Evolutionary conservation across 2,113 vertebrate species (phyloP).

Genomic region (Paedocypris sp.): DNA sequence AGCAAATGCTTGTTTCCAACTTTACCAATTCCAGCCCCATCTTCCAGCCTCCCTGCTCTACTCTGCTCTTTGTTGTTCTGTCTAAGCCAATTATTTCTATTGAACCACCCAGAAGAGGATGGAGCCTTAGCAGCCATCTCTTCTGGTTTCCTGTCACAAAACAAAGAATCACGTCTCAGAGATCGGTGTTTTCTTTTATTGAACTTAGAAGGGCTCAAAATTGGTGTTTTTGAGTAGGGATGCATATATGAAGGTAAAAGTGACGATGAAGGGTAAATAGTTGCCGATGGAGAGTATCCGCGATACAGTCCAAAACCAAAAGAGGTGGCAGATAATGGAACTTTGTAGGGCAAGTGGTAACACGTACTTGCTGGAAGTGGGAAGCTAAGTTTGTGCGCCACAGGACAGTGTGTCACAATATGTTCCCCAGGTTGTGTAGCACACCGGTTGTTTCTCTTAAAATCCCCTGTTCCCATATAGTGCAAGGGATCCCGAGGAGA

Average conservation of each 20-base stretch:
- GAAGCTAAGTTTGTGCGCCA: slow-evolving; percentile 76
- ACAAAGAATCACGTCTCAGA: slow-evolving; percentile 75
- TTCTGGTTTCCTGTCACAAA: slow-evolving; percentile 63
- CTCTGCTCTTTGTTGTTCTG: slow-evolving; percentile 46
- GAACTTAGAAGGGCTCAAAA: slow-evolving; percentile 88
- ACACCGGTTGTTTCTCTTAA: slow-evolving; percentile 79
- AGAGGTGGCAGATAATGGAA: slow-evolving; percentile 75
- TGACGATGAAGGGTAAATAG: slow-evolving; percentile 73
- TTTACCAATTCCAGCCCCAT: slow-evolving; percentile 30
- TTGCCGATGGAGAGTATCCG: slow-evolving; percentile 76
- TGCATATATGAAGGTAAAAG: slow-evolving; percentile 69
- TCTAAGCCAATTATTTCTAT: slow-evolving; percentile 55
- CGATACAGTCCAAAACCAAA: slow-evolving; percentile 87
- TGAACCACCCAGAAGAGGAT: slow-evolving; percentile 78
- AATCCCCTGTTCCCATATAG: slow-evolving; percentile 77
- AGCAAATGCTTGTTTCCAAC: neutral
- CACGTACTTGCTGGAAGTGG: slow-evolving; percentile 70
- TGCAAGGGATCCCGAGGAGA: slow-evolving; percentile 75
- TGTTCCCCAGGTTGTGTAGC: slow-evolving; percentile 83
- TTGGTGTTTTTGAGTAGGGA: slow-evolving; percentile 73
- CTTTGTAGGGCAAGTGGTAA: slow-evolving; percentile 74
- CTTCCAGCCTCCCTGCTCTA: slow-evolving; percentile 29
- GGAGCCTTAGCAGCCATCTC: slow-evolving; percentile 61
- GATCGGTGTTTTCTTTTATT: slow-evolving; percentile 88
- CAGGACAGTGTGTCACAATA: slow-evolving; percentile 72